Evolutionary conservation across 2,888 invertebrate genomes (phyloP), one percentile per base, ranked within the genome.

Genomic region (Brenthis hecate): DNA sequence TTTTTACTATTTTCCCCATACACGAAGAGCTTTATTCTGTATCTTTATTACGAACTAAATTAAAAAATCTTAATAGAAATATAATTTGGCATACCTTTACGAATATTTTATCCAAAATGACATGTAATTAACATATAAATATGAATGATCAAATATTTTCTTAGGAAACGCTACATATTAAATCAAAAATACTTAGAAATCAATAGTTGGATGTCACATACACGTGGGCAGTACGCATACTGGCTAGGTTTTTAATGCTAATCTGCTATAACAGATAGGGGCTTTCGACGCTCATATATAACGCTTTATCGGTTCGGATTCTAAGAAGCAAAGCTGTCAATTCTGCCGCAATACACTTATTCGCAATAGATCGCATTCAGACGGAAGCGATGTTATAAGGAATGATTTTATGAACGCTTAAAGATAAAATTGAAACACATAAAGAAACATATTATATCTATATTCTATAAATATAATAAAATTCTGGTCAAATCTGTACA

Each of bases 181-280:
- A 64, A 68, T 69, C 48, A 13, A 69, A 69, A 56, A 55, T 68
- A 70, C 75, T 65, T 71, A 75, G 75, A 75, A 78, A 73, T 68
- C 60, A 65, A 65, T 70, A 70, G 63, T 72, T 74, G 23, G 14
- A 53, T 62, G 19, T 79, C 77, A 79, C 70, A 69, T 72, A 75
- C 73, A 77, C 75, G 77, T 75, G 77, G 76, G 75, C 72, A 54
- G 74, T 67, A 32, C 19, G 50, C 28, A 67, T 69, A 72, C 70
- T 58, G 56, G 70, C 69, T 36, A 69, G 73, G 68, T 72, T 80
- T 83, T 84, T 86, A 89, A 88, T 87, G 86, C 79, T 88, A 88
- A 89, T 88, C 88, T 84, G 73, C 70, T 78, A 78, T 85, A 85
- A 87, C 78, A 72, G 84, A 87, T 87, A 79, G 83, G 72, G 73